Evolutionary conservation across 2,113 vertebrate species (phyloP), one percentile per base, ranked within the genome.

Genomic region (Mastomys coucha): DNA sequence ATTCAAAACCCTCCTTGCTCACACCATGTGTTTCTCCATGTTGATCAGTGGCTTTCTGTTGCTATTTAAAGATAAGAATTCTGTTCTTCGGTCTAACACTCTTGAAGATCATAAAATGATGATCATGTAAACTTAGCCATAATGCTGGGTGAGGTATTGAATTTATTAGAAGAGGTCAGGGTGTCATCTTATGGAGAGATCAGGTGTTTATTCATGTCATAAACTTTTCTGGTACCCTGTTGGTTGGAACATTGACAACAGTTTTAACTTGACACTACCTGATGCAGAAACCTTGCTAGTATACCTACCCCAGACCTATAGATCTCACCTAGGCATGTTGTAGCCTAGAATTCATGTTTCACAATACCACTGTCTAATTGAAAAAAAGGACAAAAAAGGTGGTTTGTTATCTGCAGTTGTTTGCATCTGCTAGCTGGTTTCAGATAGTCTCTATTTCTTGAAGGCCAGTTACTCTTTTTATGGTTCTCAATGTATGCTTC

Each of bases 331-430:
- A 36, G 49, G 8, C 33, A 53, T 53, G 77, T 2, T 53, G 49
- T 36, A 53, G 76, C 17, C 49, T 53, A 53, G 76, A 53, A 53
- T 78, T 78, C 49, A 53, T 53, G 16, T 36, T 53, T 78, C 14
- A 28, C 45, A 78, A 31, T 31, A 17, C 45, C 14, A 51, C 76
- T 77, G 76, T 78, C 8, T 53, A 28, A 51, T 5, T 31, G 31
- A 2, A 1, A 7, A 20, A 9, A 20, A 4, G 14, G 0, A 0
- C 16, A 53, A 16, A 53, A 1, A 72, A 20, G 7, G 8, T 10
- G 31, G 16, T 19, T 17, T 78, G 28, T 33, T 33, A 53, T 53
- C 14, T 11, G 7, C 16, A 51, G 45, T 28, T 53, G 28, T 33
- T 8, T 19, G 16, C 7, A 36, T 16, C 7, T 1, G 49, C 16